Conservation (phyloP, 1,140 invertebrate genomes). For the Pseudomyrmex flavicornis region DNA sequence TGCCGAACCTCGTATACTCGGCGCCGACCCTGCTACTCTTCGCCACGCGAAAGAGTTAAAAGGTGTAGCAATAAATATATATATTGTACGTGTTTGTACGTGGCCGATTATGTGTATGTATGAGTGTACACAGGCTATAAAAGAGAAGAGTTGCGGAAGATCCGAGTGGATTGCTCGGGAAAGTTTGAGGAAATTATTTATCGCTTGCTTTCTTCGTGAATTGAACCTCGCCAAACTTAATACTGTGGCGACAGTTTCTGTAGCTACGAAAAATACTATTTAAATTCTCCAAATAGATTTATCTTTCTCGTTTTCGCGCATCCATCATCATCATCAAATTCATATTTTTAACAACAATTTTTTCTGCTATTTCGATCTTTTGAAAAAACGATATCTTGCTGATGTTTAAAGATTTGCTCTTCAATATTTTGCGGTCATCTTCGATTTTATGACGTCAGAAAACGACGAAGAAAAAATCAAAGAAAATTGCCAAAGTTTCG, state of each 20-base stretch:
- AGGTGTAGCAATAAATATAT: neutral
- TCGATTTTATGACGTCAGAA: too few species aligned
- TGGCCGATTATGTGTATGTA: neutral
- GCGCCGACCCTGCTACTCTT: constrained; percentile 20
- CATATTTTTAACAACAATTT: too few species aligned
- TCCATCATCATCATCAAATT: too few species aligned
- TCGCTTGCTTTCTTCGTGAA: neutral
- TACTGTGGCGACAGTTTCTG: neutral
- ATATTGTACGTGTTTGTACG: neutral
- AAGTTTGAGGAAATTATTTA: constrained; percentile 30
- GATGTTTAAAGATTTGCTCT: too few species aligned
- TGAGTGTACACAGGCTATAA: neutral
- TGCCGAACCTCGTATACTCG: constrained; percentile 23
- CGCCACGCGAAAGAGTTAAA: neutral
- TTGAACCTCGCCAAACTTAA: neutral
- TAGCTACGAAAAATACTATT: neutral
- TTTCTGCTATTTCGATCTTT: too few species aligned
- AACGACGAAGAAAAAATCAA: too few species aligned
- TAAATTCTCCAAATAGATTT: neutral
- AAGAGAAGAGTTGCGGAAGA: neutral
- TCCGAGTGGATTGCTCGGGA: neutral
- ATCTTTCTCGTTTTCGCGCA: neutral
- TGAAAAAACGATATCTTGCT: too few species aligned
- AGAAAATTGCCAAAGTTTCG: too few species aligned
- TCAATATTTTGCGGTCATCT: too few species aligned